A percentile compares a stretch with the other conserved stretches of the same genome.
Conservation (phyloP, 2,797 vertebrate genomes). For the Falco biarmicus region DNA sequence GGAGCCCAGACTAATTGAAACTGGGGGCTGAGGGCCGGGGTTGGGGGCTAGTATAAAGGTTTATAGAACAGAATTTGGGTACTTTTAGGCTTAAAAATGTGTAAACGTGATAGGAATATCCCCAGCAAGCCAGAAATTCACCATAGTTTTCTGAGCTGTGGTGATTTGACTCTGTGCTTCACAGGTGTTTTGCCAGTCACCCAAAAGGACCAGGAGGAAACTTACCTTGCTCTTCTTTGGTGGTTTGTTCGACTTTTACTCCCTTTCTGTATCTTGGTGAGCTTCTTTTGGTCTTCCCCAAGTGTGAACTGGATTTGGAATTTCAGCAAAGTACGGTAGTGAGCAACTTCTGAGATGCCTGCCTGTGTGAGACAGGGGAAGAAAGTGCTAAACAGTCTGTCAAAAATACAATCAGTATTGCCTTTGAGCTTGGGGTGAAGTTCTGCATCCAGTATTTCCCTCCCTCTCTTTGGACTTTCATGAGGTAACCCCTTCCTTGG, state of each 20-base stretch:
- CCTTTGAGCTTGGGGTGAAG: neutral
- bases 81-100: neutral
- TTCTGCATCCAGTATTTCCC: neutral
- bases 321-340: neutral
- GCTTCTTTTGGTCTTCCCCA: neutral
- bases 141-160: neutral
- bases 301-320: neutral
- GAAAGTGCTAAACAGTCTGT: neutral
- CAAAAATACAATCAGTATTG: neutral
- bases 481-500: neutral
- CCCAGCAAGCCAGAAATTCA: neutral
- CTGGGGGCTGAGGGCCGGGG: neutral
- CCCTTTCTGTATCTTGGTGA: neutral
- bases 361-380: neutral
- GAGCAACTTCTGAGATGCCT: neutral
- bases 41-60: neutral
- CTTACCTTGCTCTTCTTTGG: neutral
- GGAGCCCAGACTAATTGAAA: neutral
- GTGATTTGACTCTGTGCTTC: neutral
- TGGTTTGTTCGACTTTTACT: neutral
- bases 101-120: neutral
- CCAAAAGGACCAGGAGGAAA: neutral
- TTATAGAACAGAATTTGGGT: neutral
- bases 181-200: neutral
- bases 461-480: neutral